Conservation (phyloP, 1,140 invertebrate genomes). For the Heliconius nattereri region DNA sequence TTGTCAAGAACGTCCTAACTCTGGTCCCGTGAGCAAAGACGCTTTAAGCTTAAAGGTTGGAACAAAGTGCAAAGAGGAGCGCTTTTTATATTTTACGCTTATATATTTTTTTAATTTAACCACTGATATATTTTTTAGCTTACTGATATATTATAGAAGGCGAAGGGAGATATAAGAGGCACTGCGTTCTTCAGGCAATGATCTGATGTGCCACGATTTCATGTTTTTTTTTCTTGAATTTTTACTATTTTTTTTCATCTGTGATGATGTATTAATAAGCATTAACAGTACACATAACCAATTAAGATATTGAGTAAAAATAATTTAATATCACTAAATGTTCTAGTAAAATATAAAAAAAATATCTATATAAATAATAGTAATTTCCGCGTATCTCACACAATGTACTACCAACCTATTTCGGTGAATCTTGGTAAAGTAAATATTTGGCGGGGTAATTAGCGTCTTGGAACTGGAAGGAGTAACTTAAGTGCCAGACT, state of each 20-base stretch:
- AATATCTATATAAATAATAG: not conserved
- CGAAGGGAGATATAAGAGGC: too few relatives aligned
- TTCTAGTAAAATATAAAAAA: not conserved
- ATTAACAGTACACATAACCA: too few relatives aligned
- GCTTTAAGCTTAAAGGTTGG: constrained; percentile 21
- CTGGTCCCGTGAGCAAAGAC: constrained; percentile 34
- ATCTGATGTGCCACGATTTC: too few relatives aligned
- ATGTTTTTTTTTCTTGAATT: too few relatives aligned
- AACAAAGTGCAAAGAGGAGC: not conserved
- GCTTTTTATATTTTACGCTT: not conserved
- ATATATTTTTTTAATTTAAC: not conserved
- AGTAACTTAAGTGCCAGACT: constrained; percentile 29
- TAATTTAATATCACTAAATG: not conserved
- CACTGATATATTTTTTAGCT: too few relatives aligned
- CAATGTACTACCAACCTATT: constrained; percentile 28
- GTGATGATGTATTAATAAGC: too few relatives aligned
- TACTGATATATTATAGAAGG: too few relatives aligned
- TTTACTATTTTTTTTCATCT: too few relatives aligned
- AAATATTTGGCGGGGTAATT: constrained; percentile 69
- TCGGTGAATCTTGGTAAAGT: constrained; percentile 58
- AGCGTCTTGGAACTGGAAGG: constrained; percentile 45
- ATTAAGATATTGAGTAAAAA: too few relatives aligned
- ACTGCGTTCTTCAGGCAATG: too few relatives aligned
- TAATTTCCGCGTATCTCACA: not conserved
- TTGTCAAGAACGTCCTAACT: constrained; percentile 53